Conservation (phyloP, 2,113 vertebrate genomes). For the Microtus oregoni region DNA sequence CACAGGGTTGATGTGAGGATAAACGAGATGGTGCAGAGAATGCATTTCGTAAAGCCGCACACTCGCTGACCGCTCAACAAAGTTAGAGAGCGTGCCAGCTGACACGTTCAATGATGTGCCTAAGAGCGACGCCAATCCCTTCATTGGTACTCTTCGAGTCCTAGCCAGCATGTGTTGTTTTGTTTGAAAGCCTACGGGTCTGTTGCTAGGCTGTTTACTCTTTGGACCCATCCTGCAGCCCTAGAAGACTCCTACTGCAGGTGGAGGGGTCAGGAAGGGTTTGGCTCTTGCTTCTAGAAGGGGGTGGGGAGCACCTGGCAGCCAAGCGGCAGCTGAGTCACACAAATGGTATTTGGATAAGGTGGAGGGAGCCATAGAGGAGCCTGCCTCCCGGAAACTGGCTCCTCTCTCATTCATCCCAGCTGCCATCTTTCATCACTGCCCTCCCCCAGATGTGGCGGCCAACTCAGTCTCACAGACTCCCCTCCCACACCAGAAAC, state of each 20-base stretch:
- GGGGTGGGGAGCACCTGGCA: slow-evolving; percentile 30
- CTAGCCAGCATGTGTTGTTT: neutral
- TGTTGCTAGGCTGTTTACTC: neutral
- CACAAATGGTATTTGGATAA: slow-evolving; percentile 67
- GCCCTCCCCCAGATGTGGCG: slow-evolving; percentile 81
- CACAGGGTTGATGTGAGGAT: neutral
- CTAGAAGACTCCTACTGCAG: slow-evolving; percentile 41
- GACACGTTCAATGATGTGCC: neutral
- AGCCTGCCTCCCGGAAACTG: slow-evolving; percentile 72
- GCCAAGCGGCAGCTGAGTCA: slow-evolving; percentile 78
- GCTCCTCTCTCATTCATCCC: slow-evolving; percentile 53
- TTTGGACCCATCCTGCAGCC: neutral
- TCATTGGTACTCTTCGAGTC: neutral
- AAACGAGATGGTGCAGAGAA: neutral
- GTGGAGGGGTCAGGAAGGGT: slow-evolving; percentile 21
- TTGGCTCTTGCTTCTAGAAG: neutral
- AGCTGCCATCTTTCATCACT: slow-evolving; percentile 78
- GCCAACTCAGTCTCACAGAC: neutral
- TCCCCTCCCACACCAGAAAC: slow-evolving; percentile 66
- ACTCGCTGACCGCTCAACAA: neutral
- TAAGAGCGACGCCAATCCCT: neutral
- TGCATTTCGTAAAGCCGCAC: neutral
- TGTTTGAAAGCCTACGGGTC: neutral
- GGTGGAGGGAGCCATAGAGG: slow-evolving; percentile 35
- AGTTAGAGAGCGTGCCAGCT: neutral